These are phyloP conservation scores for Polypedilum vanderplanki DNA, from an alignment of 1,140 invertebrate species.

Conservation along the genomic window DNA sequence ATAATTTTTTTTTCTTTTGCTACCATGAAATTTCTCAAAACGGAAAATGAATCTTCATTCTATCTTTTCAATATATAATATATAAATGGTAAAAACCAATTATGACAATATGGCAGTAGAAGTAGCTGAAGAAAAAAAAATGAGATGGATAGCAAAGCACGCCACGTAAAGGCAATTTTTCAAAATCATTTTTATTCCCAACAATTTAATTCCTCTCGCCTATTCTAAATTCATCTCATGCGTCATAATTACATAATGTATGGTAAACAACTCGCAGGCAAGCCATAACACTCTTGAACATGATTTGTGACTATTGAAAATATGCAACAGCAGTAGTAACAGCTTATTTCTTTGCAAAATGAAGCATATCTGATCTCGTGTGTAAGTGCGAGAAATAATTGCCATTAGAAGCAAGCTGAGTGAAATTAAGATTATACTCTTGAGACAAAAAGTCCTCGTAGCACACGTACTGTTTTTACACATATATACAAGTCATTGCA, in stretches of 20 bases:
- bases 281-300: not conserved
- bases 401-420: too few relatives aligned
- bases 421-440: too few relatives aligned
- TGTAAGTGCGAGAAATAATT: too few relatives aligned
- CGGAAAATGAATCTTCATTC: slow-evolving; percentile 17
- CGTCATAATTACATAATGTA: slow-evolving; percentile 13
- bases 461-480: too few relatives aligned
- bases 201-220: not conserved
- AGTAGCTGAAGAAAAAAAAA: too few relatives aligned
- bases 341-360: too few relatives aligned
- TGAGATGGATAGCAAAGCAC: not conserved
- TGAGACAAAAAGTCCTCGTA: too few relatives aligned
- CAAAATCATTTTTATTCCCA: not conserved
- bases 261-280: not conserved
- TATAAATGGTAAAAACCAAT: slow-evolving; percentile 13
- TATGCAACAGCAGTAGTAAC: too few relatives aligned
- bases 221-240: slow-evolving; percentile 19
- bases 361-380: too few relatives aligned
- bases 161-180: not conserved
- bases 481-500: too few relatives aligned
- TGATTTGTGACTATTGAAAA: not conserved
- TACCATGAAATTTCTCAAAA: slow-evolving; percentile 19
- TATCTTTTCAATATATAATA: too few relatives aligned
- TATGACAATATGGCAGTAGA: not conserved
- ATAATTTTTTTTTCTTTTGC: too few relatives aligned